Evolutionary conservation across 2,113 vertebrate genomes (phyloP).

Genomic region (Ammospiza caudacuta): DNA sequence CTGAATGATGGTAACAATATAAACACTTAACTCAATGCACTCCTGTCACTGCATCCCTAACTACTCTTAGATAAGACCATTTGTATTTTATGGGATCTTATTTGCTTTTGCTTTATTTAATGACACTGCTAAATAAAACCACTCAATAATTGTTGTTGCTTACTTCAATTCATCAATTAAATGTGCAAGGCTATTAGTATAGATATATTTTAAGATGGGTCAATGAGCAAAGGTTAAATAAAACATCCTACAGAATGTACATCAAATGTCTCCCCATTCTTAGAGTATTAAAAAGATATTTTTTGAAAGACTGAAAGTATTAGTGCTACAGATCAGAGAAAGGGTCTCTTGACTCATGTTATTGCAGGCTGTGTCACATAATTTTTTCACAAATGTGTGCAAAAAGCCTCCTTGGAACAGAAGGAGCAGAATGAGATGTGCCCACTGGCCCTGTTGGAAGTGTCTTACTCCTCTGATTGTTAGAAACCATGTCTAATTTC

Average conservation of each 20-base stretch:
- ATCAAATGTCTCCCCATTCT: neutral
- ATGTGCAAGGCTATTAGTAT: neutral
- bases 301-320: neutral
- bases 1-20: constrained; percentile 18
- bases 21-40: constrained; percentile 25
- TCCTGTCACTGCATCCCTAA: constrained; percentile 25
- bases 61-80: neutral
- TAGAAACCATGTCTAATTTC: constrained; percentile 11
- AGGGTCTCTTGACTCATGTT: neutral
- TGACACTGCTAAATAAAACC: neutral
- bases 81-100: constrained; percentile 35
- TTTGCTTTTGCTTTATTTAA: constrained; percentile 29
- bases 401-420: neutral
- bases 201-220: constrained; percentile 7
- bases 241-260: neutral
- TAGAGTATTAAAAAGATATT: neutral
- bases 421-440: neutral
- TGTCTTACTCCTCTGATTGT: neutral
- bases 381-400: neutral
- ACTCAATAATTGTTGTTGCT: neutral
- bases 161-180: constrained; percentile 24
- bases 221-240: constrained; percentile 27
- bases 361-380: neutral
- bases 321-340: neutral
- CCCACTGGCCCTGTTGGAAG: neutral